Evolutionary conservation across 2,113 vertebrate genomes (phyloP).

Genomic region (Carassius gibelio): DNA sequence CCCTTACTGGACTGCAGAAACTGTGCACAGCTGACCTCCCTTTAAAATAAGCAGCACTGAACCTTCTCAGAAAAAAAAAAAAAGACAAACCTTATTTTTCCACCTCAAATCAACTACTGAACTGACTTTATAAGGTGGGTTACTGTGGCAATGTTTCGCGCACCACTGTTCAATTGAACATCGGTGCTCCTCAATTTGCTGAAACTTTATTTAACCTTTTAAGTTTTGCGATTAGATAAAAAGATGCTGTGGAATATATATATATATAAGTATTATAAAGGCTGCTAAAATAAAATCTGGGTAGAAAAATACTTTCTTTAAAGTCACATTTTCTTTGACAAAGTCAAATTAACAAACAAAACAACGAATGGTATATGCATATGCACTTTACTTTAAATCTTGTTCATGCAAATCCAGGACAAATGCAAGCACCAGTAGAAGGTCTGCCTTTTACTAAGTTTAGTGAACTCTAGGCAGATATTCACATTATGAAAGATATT

Average conservation of each 20-base stretch:
- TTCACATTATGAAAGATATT: not conserved
- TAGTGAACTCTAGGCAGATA: not conserved
- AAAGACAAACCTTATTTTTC: not conserved
- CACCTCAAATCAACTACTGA: conserved; percentile 5
- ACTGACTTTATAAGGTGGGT: conserved; percentile 22
- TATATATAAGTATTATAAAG: not conserved
- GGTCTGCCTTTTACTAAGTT: not conserved
- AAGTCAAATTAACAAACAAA: not conserved
- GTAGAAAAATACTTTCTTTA: not conserved
- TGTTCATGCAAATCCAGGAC: not conserved
- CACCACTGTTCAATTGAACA: not conserved
- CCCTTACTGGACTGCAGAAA: conserved; percentile 12
- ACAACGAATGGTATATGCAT: not conserved
- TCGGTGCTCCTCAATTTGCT: too few species aligned
- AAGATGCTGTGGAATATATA: not conserved
- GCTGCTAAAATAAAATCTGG: not conserved
- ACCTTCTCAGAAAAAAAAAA: not conserved
- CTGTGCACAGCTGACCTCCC: conserved; percentile 31
- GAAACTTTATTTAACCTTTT: not conserved
- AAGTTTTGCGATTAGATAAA: conserved; percentile 7
- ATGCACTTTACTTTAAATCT: not conserved
- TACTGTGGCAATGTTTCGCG: not conserved
- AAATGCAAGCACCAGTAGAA: not conserved
- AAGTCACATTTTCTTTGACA: too few species aligned
- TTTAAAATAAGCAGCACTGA: conserved; percentile 17